Conservation (phyloP, 2,113 vertebrate species). For the Myocastor coypus region DNA sequence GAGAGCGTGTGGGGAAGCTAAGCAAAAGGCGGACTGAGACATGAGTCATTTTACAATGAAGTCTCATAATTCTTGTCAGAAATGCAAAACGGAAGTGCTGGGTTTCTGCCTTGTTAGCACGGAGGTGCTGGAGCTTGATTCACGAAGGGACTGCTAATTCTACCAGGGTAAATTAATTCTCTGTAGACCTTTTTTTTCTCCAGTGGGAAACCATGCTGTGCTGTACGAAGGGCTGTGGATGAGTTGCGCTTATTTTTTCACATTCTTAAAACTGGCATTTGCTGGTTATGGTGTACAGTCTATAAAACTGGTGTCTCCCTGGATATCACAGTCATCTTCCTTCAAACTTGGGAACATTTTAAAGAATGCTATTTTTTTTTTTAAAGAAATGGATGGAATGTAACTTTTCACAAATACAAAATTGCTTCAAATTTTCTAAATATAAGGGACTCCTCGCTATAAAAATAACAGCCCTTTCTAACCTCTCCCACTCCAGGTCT, state of each 20-base stretch:
- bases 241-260: fast-evolving
- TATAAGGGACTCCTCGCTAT: slow-evolving; percentile 85
- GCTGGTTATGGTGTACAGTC: slow-evolving; percentile 76
- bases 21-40: background rate
- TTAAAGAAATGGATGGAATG: slow-evolving; percentile 87
- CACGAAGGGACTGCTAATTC: background rate
- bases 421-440: slow-evolving; percentile 84
- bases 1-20: background rate
- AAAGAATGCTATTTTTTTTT: slow-evolving; percentile 76
- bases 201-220: slow-evolving; percentile 38
- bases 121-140: background rate
- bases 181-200: background rate
- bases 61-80: fast-evolving
- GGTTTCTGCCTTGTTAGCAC: background rate
- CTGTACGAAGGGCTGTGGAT: slow-evolving; percentile 34
- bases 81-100: background rate
- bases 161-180: background rate
- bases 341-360: slow-evolving; percentile 65
- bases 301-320: slow-evolving; percentile 24
- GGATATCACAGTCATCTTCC: slow-evolving; percentile 65
- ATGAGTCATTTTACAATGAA: fast-evolving
- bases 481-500: slow-evolving; percentile 74
- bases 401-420: slow-evolving; percentile 87
- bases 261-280: slow-evolving; percentile 62
- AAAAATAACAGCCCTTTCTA: slow-evolving; percentile 86